Evolutionary conservation across 2,888 invertebrate species (phyloP).

Genomic region (Erebia epiphron): DNA sequence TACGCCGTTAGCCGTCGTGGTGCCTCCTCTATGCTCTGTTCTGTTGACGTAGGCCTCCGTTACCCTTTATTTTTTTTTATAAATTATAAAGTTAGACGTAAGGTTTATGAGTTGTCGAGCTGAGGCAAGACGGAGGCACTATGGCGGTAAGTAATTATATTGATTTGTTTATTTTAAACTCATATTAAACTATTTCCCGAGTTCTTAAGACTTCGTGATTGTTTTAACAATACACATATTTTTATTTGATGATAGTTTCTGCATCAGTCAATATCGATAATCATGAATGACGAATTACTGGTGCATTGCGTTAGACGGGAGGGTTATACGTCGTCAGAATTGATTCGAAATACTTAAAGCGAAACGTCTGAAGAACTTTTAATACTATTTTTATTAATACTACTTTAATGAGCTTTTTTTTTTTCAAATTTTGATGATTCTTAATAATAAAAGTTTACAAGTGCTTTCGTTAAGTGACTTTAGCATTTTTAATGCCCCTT

Average conservation of each 20-base stretch:
- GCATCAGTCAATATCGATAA: too few species aligned
- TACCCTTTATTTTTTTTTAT: conserved; percentile 35
- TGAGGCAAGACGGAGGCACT: conserved; percentile 72
- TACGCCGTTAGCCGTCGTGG: conserved; percentile 71
- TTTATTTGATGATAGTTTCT: too few species aligned
- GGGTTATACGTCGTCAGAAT: too few species aligned
- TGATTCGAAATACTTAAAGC: too few species aligned
- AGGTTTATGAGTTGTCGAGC: conserved; percentile 42
- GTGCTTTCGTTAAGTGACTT: background rate
- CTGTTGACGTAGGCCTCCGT: conserved; percentile 73
- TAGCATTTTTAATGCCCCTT: background rate
- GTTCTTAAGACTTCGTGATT: background rate
- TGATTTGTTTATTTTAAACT: conserved; percentile 24
- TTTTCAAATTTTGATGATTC: too few species aligned
- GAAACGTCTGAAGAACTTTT: too few species aligned
- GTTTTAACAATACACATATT: background rate
- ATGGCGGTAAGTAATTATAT: conserved; percentile 65
- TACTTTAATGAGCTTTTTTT: too few species aligned
- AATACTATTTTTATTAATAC: too few species aligned
- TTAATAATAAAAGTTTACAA: too few species aligned
- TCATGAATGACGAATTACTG: too few species aligned
- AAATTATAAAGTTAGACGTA: conserved; percentile 24
- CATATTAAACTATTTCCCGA: background rate
- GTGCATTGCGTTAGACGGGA: too few species aligned
- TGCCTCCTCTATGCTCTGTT: conserved; percentile 81